Base-by-base conservation (phyloP, 2,113 vertebrate species). In the Actenoides lindsayi region DNA sequence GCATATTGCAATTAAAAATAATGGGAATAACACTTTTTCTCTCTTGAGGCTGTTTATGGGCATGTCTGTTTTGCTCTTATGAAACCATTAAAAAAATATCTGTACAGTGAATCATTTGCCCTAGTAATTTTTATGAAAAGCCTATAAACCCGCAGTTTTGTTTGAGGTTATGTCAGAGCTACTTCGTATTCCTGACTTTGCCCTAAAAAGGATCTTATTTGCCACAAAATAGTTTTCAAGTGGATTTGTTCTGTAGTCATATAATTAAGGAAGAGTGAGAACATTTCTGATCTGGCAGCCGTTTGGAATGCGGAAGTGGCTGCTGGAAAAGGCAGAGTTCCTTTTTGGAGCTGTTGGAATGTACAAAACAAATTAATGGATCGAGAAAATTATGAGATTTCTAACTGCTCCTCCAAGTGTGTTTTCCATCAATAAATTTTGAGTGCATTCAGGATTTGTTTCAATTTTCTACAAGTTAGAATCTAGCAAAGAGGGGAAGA, bases 201-300 rank as follows among this genome's bases (percentile, higher is more conserved):
- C 56, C 96, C 88, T 96, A 81, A 94, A 96, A 94, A 86, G 87
- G 93, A 74, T 70, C 27, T 77, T 53, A 37, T 7, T 77, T 86
- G 71, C 68, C 28, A 57, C 62, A 83, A 63, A 62, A 82, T 28
- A 13, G 33, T 67, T 88, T 94, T 57, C 46, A 83, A 86, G 60
- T 89, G 44, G 64, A 44, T 75, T 91, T 89, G 46, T 88, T 87
- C 42, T 9, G 42, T 42, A 64, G 74, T 65, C 42, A 4, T 68
- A 10, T 59, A 91, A 90, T 88, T 88, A 88, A 92, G 85, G 75
- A 73, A 74, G 86, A 77, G 68, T 70, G 83, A 78, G 86, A 93
- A 90, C 41, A 28, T 90, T 92, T 89, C 25, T 93, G 28, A 80
- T 76, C 89, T 85, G 87, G 90, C 13, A 25, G 57, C 67, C 74